Percentiles rank a stretch among this genome's conserved stretches.
Conservation (phyloP, 2,888 invertebrate genomes). For the Thecophora atra region DNA sequence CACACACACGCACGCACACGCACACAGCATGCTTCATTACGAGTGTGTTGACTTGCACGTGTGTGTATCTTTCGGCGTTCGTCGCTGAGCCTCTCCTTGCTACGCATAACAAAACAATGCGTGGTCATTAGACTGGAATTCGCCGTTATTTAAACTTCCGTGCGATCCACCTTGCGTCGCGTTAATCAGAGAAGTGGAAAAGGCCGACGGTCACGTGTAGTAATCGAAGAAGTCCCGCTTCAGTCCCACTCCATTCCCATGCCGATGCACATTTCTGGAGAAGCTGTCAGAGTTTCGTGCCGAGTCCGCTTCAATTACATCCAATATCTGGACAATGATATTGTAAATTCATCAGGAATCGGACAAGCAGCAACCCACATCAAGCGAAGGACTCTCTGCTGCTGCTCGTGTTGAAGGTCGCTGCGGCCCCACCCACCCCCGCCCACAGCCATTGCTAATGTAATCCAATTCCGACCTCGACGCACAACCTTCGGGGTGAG, state of each 20-base stretch:
- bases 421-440: neutral
- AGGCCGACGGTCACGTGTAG: neutral
- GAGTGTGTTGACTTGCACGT: neutral
- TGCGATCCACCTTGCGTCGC: neutral
- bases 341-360: constrained; percentile 19
- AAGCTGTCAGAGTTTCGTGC: neutral
- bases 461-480: constrained; percentile 33
- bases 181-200: neutral
- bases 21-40: too few relatives aligned
- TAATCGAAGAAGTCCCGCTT: neutral
- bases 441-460: constrained; percentile 2
- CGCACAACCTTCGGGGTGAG: constrained; percentile 16
- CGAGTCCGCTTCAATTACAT: constrained; percentile 1
- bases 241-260: too few relatives aligned
- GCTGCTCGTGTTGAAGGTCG: constrained; percentile 21
- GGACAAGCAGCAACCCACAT: neutral
- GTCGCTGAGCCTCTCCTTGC: neutral
- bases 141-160: neutral
- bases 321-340: constrained; percentile 12
- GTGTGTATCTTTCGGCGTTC: neutral
- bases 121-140: neutral
- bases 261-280: neutral
- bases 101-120: neutral
- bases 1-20: neutral
- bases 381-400: neutral